Base-by-base conservation (phyloP, 2,113 vertebrate genomes). In the Mixornis gularis region DNA sequence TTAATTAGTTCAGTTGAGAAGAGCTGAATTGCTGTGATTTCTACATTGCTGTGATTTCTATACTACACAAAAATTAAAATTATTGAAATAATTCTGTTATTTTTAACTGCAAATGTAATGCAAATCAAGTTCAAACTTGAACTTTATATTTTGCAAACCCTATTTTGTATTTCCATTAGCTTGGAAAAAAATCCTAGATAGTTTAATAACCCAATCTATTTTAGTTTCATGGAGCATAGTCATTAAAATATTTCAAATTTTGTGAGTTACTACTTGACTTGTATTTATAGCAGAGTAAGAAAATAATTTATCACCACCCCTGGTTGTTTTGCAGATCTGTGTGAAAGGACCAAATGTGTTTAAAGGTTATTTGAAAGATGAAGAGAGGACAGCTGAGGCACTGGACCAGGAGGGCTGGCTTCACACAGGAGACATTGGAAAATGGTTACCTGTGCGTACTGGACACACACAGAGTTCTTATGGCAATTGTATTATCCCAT, bases 261-360 rank as follows among this genome's bases (percentile, higher is more conserved):
- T 65, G 46, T n/a, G 38, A 82, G 38, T 40, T 60, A 22, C n/a
- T 32, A 2, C 27, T 87, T 52, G 46, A 34, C 22, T 52, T 24
- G 15, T 65, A 36, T 56, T 65, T 49, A n/a, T 17, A 64, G 81
- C 62, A 74, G 59, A 52, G 22, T 43, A 84, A 59, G 14, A 32
- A 40, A 63, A 51, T 32, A 19, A 72, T 76, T 94, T 51, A n/a
- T 48, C 52, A 66, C 53, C n/a, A 46, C 13, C 52, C 40, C 62
- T 21, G 77, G 2, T n/a, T 96, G 48, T 90, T 96, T 95, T 92
- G 58, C 96, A 99, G 99, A 98, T 99, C 65, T 99, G 99, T 94
- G 99, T 99, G 89, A 99, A 99, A 96, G 99, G 99, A 91, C 98
- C 99, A 40, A 99, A 99, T 18, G 99, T 99, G 49, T 99, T 99